These are phyloP conservation scores for Pterocles orientalis DNA, from an alignment of 2,113 vertebrate genomes.

Conservation along the genomic window DNA sequence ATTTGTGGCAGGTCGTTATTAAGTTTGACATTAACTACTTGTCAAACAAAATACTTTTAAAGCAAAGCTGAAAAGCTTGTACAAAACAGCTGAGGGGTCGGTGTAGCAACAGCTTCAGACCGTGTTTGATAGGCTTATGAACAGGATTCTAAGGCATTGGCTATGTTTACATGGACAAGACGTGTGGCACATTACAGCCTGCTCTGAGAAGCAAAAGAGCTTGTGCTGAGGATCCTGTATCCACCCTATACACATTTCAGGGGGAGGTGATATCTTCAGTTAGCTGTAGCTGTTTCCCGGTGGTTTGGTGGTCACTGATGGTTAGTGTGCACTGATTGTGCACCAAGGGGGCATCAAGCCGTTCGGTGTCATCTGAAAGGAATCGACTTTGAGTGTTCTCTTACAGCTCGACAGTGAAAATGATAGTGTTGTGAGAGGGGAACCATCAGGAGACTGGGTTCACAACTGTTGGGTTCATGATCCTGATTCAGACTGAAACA, in stretches of 20 bases:
- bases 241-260: not conserved
- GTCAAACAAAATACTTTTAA: not conserved
- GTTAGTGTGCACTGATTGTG: not conserved
- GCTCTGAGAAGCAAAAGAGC: not conserved
- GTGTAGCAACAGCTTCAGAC: not conserved
- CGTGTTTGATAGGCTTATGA: not conserved
- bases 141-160: not conserved
- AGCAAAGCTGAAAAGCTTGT: not conserved
- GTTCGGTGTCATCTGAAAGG: not conserved
- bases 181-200: not conserved
- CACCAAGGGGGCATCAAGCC: not conserved
- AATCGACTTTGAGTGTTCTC: not conserved
- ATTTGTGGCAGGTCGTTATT: constrained; percentile 9
- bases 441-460: not conserved
- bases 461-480: not conserved
- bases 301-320: not conserved
- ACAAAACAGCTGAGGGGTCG: not conserved
- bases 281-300: not conserved
- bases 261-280: not conserved
- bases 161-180: not conserved
- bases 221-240: not conserved
- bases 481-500: not conserved
- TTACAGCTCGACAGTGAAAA: not conserved
- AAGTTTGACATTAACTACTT: constrained; percentile 12
- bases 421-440: not conserved